These are phyloP conservation scores for Sinohyriopsis cumingii DNA, from an alignment of 2,888 invertebrate species.

Conservation along the genomic window DNA sequence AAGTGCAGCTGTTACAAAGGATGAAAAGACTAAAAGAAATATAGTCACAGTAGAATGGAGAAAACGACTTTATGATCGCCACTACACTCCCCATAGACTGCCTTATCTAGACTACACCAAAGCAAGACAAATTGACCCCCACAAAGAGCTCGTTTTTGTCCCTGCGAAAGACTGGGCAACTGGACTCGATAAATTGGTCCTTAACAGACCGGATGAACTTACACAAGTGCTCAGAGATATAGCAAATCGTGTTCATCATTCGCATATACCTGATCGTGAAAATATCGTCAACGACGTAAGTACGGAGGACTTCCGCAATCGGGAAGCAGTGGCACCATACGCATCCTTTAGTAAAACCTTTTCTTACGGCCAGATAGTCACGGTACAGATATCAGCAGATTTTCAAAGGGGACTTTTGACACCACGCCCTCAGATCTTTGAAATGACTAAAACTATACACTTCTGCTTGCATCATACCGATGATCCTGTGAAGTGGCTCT, in stretches of 20 bases:
- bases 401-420: constrained; percentile 19
- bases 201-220: background rate
- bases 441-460: constrained; percentile 26
- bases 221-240: background rate
- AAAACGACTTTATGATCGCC: constrained; percentile 7
- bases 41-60: constrained; percentile 5
- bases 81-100: constrained; percentile 9
- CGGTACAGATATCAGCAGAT: constrained; percentile 27
- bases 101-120: background rate
- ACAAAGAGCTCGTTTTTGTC: background rate
- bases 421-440: constrained; percentile 21
- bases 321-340: background rate
- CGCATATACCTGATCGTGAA: no score
- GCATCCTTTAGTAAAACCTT: constrained; percentile 10
- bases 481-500: constrained; percentile 27
- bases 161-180: background rate
- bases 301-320: constrained; percentile 2
- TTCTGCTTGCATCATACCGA: constrained; percentile 25
- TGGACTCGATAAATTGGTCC: background rate
- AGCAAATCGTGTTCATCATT: no score
- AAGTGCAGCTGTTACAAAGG: constrained; percentile 8
- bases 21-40: constrained; percentile 3
- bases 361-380: constrained; percentile 23
- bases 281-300: constrained; percentile 3
- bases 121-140: background rate